Base-by-base conservation (phyloP, 2,113 vertebrate genomes). In the Circaetus gallicus region DNA sequence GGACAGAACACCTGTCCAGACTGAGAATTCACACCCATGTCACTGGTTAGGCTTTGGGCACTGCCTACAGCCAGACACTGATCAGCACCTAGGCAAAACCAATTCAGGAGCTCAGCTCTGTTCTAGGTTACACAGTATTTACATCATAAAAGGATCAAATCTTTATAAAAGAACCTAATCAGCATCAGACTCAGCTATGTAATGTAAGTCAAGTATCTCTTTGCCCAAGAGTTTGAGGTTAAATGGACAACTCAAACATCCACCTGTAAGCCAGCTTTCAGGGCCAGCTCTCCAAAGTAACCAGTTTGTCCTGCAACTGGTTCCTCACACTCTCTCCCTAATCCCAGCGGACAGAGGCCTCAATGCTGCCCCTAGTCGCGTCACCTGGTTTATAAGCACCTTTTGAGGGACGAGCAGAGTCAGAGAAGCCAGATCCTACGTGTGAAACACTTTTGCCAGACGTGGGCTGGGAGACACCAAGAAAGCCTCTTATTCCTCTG, bases 361-460 rank as follows among this genome's bases (percentile, higher is more conserved):
- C 79, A 32, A 0, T 28, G 34, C 10, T 29, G n/a, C 26, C 42
- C 66, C 52, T 29, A 16, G 26, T 13, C 2, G 0, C 7, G 19
- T 49, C 56, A 31, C 28, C 43, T 66, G 29, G 16, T 45, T 70
- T 53, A 55, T 31, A 10, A 62, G 36, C 26, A 50, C 9, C 11
- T 76, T 53, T 25, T 34, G 34, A 40, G 45, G 38, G 20, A 56
- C 47, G 5, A 59, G 29, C 20, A 29, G 36, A 43, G 38, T 26
- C 42, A 74, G 82, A 59, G 28, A 73, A 59, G 16, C 61, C 61
- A 81, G 29, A 47, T 52, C 19, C 52, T 22, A 20, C 17, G 4
- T 4, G 16, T 61, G 52, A 73, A 67, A 43, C 25, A 26, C 19
- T 38, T 87, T 47, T 69, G 40, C 40, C 32, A 74, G 47, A 38